Conservation (phyloP, 2,113 vertebrate genomes). For the Rhegmatorhina hoffmannsi region DNA sequence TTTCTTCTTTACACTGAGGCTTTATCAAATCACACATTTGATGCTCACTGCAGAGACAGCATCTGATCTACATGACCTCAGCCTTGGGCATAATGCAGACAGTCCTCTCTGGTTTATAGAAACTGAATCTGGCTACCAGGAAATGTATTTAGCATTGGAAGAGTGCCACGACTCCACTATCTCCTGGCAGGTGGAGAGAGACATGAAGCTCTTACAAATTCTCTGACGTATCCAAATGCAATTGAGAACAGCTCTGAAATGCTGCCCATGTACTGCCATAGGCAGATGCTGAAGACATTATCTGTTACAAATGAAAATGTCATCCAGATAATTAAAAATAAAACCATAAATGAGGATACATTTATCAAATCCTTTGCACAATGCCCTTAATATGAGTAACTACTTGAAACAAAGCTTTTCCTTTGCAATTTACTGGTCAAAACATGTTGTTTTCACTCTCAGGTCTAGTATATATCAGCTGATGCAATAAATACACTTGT, state of each 20-base stretch:
- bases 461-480: not conserved
- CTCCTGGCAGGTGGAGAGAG: conserved; percentile 1
- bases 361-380: not conserved
- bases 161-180: conserved; percentile 7
- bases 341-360: not conserved
- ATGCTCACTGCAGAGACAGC: not conserved
- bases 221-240: not conserved
- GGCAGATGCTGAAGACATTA: conserved; percentile 8
- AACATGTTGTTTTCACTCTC: not conserved
- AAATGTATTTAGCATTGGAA: conserved; percentile 48
- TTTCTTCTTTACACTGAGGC: not conserved
- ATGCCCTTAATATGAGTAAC: not conserved
- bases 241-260: not conserved
- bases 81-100: not conserved
- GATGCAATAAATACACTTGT: not conserved
- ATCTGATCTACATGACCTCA: not conserved
- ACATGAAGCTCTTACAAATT: not conserved
- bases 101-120: not conserved
- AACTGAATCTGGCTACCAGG: not conserved
- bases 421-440: not conserved
- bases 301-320: conserved; percentile 27
- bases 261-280: not conserved
- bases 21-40: not conserved
- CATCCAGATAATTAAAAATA: conserved; percentile 23
- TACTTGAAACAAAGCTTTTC: not conserved